These are phyloP conservation scores for Lophochroa leadbeateri DNA, from an alignment of 2,113 vertebrate species.

Conservation along the genomic window DNA sequence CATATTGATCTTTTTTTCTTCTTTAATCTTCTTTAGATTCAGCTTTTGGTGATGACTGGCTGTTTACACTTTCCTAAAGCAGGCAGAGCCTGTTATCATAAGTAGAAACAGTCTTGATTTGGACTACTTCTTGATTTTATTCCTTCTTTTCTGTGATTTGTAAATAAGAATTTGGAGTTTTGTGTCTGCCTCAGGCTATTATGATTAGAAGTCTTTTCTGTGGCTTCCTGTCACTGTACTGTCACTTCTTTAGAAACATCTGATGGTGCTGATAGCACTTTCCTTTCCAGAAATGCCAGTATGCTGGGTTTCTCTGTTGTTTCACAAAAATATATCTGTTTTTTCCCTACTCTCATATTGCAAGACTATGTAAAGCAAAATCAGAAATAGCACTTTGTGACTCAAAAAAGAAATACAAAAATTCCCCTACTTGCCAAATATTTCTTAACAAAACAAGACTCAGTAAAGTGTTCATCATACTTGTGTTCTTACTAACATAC, in stretches of 20 bases:
- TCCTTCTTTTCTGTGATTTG: background rate
- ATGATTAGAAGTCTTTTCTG: background rate
- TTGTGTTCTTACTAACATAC: background rate
- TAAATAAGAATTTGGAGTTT: background rate
- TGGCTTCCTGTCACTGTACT: background rate
- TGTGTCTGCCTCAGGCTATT: background rate
- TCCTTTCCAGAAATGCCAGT: background rate
- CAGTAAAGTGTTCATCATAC: background rate
- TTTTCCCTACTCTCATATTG: background rate
- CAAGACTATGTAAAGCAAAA: constrained; percentile 1
- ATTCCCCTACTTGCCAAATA: background rate
- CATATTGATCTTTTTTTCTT: background rate
- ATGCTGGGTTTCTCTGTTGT: background rate
- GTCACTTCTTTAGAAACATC: background rate
- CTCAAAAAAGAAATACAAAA: constrained; percentile 1
- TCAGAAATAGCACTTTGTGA: background rate
- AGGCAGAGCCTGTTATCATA: background rate
- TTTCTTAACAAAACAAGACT: constrained; percentile 23
- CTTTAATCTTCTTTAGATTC: background rate
- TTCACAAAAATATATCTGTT: background rate
- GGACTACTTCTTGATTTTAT: background rate
- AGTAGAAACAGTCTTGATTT: background rate
- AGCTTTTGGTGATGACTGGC: background rate
- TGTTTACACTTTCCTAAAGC: background rate
- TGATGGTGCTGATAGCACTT: background rate